Evolutionary conservation across 2,797 vertebrate species (phyloP).

Genomic region (Cuculus canorus): DNA sequence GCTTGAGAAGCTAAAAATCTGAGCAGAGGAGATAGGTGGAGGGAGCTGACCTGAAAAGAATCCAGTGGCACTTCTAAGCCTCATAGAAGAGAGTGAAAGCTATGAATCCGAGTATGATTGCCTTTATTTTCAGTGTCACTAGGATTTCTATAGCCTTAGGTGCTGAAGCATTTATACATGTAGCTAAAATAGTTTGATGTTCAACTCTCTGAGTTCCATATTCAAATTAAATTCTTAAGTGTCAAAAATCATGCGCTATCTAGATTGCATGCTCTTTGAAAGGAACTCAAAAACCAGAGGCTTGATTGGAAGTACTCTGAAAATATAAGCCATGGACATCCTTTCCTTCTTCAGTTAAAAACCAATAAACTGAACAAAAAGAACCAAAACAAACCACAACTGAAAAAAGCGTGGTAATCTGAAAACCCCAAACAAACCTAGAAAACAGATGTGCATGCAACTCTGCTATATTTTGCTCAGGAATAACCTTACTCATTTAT

Average conservation of each 20-base stretch:
- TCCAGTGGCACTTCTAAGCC: neutral
- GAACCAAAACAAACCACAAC: no score
- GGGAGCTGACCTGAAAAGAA: neutral
- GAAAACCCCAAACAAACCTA: neutral
- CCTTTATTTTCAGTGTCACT: neutral
- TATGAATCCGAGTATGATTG: neutral
- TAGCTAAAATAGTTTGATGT: neutral
- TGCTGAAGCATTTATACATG: neutral
- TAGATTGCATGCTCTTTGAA: neutral
- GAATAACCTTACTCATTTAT: neutral
- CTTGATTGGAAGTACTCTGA: neutral
- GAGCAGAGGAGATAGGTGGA: neutral
- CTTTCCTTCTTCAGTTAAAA: neutral
- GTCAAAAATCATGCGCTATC: neutral
- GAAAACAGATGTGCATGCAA: neutral
- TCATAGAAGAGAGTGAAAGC: neutral
- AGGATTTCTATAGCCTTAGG: neutral
- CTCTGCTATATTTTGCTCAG: neutral
- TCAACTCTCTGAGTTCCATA: neutral
- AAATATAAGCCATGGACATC: neutral
- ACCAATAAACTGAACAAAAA: no score
- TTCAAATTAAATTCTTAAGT: neutral
- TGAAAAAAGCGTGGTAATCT: fast-evolving
- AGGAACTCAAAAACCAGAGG: neutral
- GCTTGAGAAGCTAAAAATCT: neutral